Evolutionary conservation across 1,140 invertebrate genomes (phyloP).

Genomic region (Lethrus apterus): DNA sequence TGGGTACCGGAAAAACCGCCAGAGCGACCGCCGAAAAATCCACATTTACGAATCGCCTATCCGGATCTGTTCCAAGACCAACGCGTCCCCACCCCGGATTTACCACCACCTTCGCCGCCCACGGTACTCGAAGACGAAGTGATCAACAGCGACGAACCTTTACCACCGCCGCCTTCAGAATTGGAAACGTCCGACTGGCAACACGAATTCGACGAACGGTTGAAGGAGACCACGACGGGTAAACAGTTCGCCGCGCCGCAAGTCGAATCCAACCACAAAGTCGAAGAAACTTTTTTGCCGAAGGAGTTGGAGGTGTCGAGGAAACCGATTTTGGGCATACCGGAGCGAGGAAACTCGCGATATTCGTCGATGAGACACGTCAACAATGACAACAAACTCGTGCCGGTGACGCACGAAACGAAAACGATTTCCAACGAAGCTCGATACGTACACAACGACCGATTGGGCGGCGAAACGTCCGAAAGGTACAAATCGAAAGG

Average conservation of each 20-base stretch:
- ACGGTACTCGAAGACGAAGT: conserved; percentile 54
- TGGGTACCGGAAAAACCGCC: conserved; percentile 65
- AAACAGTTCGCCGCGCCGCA: conserved; percentile 34
- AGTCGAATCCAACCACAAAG: conserved; percentile 25
- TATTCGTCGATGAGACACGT: conserved; percentile 21
- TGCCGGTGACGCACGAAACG: not conserved
- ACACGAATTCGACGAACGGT: conserved; percentile 24
- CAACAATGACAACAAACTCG: conserved; percentile 3
- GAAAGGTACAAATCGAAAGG: not conserved
- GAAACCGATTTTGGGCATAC: conserved; percentile 33
- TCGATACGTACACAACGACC: conserved; percentile 6
- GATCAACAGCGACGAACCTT: conserved; percentile 57
- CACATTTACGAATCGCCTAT: conserved; percentile 53
- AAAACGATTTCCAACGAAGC: conserved; percentile 4
- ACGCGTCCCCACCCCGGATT: conserved; percentile 61
- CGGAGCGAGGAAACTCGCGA: conserved; percentile 21
- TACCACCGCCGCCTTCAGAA: conserved; percentile 64
- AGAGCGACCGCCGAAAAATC: conserved; percentile 63
- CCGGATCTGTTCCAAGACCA: conserved; percentile 41
- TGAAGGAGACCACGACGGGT: conserved; percentile 24
- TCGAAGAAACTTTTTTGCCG: not conserved
- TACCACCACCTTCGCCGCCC: conserved; percentile 63
- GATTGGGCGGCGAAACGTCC: not conserved
- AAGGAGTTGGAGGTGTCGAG: conserved; percentile 16
- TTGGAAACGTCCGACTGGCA: conserved; percentile 39